Conservation (phyloP, 1,140 invertebrate genomes). For the Nylanderia fulva region DNA sequence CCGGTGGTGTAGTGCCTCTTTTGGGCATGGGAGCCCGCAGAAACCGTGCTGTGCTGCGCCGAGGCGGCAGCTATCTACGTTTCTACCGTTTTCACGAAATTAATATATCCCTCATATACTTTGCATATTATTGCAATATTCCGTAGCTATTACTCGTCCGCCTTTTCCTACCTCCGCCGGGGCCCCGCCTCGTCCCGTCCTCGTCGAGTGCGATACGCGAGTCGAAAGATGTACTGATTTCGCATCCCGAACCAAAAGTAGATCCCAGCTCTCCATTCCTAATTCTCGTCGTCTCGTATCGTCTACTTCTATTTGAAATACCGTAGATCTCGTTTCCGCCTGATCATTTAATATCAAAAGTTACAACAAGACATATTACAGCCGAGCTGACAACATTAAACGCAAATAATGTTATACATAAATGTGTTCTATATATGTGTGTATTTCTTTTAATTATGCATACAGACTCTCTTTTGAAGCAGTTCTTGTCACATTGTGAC, state of each 20-base stretch:
- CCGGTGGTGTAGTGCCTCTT: conserved; percentile 72
- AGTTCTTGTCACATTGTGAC: too few species aligned
- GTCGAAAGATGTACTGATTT: conserved; percentile 68
- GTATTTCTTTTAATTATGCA: too few species aligned
- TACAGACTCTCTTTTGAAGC: too few species aligned
- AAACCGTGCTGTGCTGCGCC: conserved; percentile 73
- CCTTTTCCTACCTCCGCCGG: conserved; percentile 78
- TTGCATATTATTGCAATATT: conserved; percentile 86
- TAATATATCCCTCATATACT: conserved; percentile 87
- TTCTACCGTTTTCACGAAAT: conserved; percentile 85
- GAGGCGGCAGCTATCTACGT: conserved; percentile 80
- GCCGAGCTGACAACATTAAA: neutral
- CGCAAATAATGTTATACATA: neutral
- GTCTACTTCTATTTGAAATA: conserved; percentile 34
- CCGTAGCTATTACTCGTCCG: conserved; percentile 84
- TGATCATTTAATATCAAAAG: conserved; percentile 36
- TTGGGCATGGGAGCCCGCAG: conserved; percentile 78
- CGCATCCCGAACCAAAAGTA: conserved; percentile 70
- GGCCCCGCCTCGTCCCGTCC: conserved; percentile 22
- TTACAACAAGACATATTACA: conserved; percentile 6
- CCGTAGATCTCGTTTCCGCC: conserved; percentile 4
- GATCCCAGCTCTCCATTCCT: conserved; percentile 60
- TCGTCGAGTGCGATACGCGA: conserved; percentile 34
- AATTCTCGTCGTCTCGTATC: conserved; percentile 25
- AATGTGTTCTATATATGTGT: neutral